Evolutionary conservation across 2,888 invertebrate species (phyloP).

Genomic region (Mythimna vitellina): DNA sequence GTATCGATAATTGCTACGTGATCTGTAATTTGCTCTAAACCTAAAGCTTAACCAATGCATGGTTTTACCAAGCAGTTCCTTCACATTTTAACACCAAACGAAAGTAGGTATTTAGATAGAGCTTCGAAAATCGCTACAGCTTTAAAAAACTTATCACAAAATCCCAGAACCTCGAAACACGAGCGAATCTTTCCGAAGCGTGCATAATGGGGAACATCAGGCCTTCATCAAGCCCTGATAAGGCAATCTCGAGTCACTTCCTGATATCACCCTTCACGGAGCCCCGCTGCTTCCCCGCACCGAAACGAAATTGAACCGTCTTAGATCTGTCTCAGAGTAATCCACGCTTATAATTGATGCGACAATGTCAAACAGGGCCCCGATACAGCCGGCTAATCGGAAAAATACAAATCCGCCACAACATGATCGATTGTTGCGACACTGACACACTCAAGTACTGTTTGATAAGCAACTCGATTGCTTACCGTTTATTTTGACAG

Average conservation of each 20-base stretch:
- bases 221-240: conserved; percentile 80
- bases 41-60: not conserved
- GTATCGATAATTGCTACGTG: not conserved
- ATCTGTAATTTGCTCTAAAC: not conserved
- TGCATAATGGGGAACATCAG: conserved; percentile 75
- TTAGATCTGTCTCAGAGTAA: conserved; percentile 88
- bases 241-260: conserved; percentile 80
- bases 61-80: not conserved
- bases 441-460: conserved; percentile 62
- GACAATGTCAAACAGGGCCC: conserved; percentile 87
- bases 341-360: conserved; percentile 90
- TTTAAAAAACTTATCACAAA: conserved; percentile 29
- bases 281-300: conserved; percentile 60
- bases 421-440: conserved; percentile 86
- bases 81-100: not conserved
- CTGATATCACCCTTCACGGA: conserved; percentile 78
- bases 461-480: conserved; percentile 62
- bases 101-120: conserved; percentile 8
- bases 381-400: conserved; percentile 85
- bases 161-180: conserved; percentile 34
- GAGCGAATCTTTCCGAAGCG: conserved; percentile 60
- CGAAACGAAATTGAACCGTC: conserved; percentile 87
- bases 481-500: conserved; percentile 52
- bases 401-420: conserved; percentile 87
- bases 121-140: conserved; percentile 1